phyloP scores from a whole-genome alignment of 1,140 invertebrate species.

The Holotrichia oblita region DNA sequence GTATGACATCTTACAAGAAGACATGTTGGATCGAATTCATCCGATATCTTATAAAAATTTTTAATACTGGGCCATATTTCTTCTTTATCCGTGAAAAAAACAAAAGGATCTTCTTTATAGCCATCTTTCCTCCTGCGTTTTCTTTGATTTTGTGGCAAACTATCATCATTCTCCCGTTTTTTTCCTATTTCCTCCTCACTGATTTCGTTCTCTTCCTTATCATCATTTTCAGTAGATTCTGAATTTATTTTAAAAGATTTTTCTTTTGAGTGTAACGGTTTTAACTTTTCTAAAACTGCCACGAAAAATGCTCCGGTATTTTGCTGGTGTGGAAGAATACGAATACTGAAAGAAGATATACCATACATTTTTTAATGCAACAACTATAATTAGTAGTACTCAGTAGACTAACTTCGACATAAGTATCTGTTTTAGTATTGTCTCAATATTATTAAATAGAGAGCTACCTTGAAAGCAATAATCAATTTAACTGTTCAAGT shows the following conservation, averaged over 20 bases:
- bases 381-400: no score
- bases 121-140: constrained; percentile 66
- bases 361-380: no score
- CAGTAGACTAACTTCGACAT: no score
- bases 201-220: constrained; percentile 52
- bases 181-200: constrained; percentile 53
- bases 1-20: constrained; percentile 78
- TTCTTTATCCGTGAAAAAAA: constrained; percentile 84
- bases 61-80: constrained; percentile 83
- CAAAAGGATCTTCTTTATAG: constrained; percentile 93
- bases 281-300: constrained; percentile 89
- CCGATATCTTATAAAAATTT: constrained; percentile 82
- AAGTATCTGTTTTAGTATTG: no score
- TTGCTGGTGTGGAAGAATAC: constrained; percentile 96
- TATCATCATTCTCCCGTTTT: constrained; percentile 60
- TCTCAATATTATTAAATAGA: no score
- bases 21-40: constrained; percentile 74
- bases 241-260: constrained; percentile 48
- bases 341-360: constrained; percentile 74
- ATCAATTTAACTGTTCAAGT: no score
- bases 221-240: constrained; percentile 56
- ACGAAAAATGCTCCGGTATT: constrained; percentile 99
- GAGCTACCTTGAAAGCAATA: no score
- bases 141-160: constrained; percentile 55
- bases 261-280: constrained; percentile 67